phyloP scores from a whole-genome alignment of 2,113 vertebrate genomes.

The Atlantisia rogersi region DNA sequence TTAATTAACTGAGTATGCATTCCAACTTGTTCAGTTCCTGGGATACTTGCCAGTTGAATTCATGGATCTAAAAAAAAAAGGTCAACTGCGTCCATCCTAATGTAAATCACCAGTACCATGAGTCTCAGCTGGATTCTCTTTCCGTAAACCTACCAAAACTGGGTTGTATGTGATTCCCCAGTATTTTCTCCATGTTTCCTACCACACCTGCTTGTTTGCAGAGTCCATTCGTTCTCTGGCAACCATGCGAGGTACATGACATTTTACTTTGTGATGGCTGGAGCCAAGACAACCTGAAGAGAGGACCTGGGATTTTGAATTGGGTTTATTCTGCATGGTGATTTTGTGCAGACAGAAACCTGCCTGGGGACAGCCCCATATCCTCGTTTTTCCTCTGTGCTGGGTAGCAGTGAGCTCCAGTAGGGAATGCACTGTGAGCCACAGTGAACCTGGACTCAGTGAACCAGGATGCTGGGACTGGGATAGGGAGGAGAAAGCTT shows the following conservation, averaged over 20 bases:
- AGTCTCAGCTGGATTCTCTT: neutral
- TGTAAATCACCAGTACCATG: neutral
- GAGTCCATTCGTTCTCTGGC: neutral
- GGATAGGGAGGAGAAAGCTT: neutral
- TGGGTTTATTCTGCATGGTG: neutral
- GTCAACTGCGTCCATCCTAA: neutral
- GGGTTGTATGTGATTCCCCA: rapidly evolving
- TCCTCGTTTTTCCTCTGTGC: neutral
- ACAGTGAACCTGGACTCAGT: neutral
- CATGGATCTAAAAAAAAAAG: neutral
- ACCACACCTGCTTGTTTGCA: neutral
- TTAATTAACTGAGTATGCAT: neutral
- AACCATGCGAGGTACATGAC: neutral
- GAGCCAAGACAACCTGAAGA: neutral
- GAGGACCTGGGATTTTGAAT: neutral
- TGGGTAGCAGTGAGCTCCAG: neutral
- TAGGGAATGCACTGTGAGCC: neutral
- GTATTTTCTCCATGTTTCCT: neutral
- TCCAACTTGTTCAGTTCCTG: neutral
- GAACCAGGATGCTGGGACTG: neutral
- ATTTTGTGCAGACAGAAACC: neutral
- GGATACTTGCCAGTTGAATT: neutral
- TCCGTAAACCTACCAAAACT: neutral
- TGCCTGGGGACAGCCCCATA: neutral
- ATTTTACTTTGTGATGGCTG: neutral